These are phyloP conservation scores for Pristionchus mayeri DNA, from an alignment of 2,888 invertebrate genomes.

Conservation along the genomic window DNA sequence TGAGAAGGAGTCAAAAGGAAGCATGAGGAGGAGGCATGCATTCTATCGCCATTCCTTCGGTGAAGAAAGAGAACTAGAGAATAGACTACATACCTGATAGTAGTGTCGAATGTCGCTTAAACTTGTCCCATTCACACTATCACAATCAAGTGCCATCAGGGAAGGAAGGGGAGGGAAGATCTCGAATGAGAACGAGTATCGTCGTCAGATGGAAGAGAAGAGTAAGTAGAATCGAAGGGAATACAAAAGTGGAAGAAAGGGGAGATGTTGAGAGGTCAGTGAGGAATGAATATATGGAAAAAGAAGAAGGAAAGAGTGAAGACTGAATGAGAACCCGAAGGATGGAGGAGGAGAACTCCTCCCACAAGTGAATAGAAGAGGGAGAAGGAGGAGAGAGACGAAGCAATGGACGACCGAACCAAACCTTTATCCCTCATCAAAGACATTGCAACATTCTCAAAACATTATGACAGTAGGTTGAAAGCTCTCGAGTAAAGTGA, in stretches of 20 bases:
- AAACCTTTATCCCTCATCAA: too few relatives aligned
- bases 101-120: background rate
- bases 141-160: background rate
- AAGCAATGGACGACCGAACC: too few relatives aligned
- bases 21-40: constrained; percentile 9
- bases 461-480: background rate
- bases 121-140: background rate
- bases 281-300: background rate
- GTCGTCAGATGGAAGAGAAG: background rate
- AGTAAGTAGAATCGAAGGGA: background rate
- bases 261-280: background rate
- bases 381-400: constrained; percentile 23
- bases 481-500: background rate
- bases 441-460: too few relatives aligned
- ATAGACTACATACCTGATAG: background rate
- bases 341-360: background rate
- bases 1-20: constrained; percentile 3
- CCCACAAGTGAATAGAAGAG: constrained; percentile 1
- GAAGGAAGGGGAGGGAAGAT: background rate
- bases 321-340: background rate
- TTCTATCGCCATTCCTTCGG: background rate
- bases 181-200: background rate
- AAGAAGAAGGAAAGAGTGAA: background rate
- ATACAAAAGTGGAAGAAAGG: background rate
- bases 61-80: background rate